Conservation (phyloP, 2,888 invertebrate genomes). For the Amphipoea oculea region DNA sequence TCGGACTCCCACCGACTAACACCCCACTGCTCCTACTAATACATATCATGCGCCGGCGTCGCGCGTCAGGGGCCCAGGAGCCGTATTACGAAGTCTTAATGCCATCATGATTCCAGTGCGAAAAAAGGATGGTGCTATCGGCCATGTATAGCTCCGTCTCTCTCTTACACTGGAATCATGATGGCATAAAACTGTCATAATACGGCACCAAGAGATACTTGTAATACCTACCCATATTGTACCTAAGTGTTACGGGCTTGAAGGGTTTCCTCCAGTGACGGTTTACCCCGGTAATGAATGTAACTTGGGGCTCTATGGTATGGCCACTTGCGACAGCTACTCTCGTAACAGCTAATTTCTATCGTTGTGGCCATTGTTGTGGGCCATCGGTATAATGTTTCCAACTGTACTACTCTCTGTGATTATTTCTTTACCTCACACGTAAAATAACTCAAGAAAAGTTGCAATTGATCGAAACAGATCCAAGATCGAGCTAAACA, state of each 20-base stretch:
- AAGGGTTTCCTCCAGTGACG: not conserved
- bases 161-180: too few species aligned
- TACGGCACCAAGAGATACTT: not conserved
- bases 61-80: too few species aligned
- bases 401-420: too few species aligned
- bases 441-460: not conserved
- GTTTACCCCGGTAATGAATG: not conserved
- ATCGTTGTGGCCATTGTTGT: not conserved
- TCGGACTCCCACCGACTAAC: too few species aligned
- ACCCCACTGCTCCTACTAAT: too few species aligned
- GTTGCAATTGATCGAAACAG: constrained; percentile 37
- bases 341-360: too few species aligned
- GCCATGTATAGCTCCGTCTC: too few species aligned
- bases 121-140: too few species aligned
- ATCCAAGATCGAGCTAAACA: constrained; percentile 52
- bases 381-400: not conserved
- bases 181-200: too few species aligned
- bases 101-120: too few species aligned
- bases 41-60: too few species aligned
- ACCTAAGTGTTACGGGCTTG: not conserved
- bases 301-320: not conserved
- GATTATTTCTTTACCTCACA: not conserved
- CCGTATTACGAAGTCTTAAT: too few species aligned
- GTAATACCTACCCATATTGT: not conserved
- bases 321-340: not conserved